Conservation (phyloP, 2,888 invertebrate genomes). For the Patella depressa region DNA sequence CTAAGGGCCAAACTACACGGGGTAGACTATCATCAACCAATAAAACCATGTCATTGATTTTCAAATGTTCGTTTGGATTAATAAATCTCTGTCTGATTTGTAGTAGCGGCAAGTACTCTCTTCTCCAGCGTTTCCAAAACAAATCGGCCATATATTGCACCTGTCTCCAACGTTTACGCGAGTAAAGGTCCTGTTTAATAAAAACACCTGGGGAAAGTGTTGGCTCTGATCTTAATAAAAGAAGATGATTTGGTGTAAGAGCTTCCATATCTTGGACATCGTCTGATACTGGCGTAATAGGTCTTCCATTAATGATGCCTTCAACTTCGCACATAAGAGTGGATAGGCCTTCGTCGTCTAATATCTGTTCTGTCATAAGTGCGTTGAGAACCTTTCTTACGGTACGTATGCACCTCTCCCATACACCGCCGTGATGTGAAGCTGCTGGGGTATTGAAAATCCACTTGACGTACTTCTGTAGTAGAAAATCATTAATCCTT, state of each 20-base stretch:
- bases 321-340: constrained; percentile 19
- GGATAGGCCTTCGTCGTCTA: constrained; percentile 11
- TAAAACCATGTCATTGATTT: constrained; percentile 31
- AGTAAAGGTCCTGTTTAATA: constrained; percentile 6
- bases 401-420: too few relatives aligned
- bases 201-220: constrained; percentile 7
- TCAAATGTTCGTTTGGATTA: constrained; percentile 12
- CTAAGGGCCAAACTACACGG: constrained; percentile 30
- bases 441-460: too few relatives aligned
- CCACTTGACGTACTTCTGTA: constrained; percentile 8
- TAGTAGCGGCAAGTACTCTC: constrained; percentile 28
- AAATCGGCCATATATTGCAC: constrained; percentile 26
- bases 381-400: constrained; percentile 14
- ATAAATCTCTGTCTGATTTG: constrained; percentile 25
- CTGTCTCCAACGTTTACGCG: constrained; percentile 23
- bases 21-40: constrained; percentile 23
- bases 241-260: constrained; percentile 22
- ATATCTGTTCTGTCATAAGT: constrained; percentile 8
- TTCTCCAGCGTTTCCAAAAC: constrained; percentile 32
- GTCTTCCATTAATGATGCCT: constrained; percentile 14
- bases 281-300: too few relatives aligned
- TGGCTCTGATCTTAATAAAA: constrained; percentile 11
- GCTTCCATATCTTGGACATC: constrained; percentile 15
- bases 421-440: constrained; percentile 26
- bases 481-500: constrained; percentile 9